Evolutionary conservation across 2,113 vertebrate species (phyloP), one percentile per base, ranked within the genome.

Genomic region (Macquaria ambigua): DNA sequence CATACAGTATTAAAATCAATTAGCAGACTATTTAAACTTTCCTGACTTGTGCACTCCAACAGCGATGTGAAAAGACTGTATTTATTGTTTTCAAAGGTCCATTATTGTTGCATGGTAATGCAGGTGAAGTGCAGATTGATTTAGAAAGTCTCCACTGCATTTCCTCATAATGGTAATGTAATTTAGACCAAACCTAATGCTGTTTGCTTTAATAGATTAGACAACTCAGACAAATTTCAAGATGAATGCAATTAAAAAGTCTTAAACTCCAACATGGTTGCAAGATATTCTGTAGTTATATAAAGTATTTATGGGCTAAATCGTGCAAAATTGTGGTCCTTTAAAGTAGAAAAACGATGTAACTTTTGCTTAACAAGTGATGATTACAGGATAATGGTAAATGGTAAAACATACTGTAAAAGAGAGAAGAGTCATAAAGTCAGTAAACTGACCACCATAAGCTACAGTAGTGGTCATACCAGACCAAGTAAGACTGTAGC

Each of bases 61-160:
- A 63, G 61, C 16, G 5, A n/a, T 15, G 15, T 11, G n/a, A 58
- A 41, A 79, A 69, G 31, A 50, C 2, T 14, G 21, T 55, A 16
- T 10, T 50, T 73, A 46, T 82, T 81, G 71, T 86, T 69, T 73
- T 74, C 25, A 72, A 50, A 56, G 52, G n/a, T 61, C 64, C 75
- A 84, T 90, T 79, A 88, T n/a, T 0, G 16, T 28, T 61, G 50
- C 21, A 50, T 43, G 7, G 31, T 83, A 77, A 80, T 83, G 83
- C 1, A 5, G 10, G 43, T 79, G 58, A 77, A 83, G 75, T 85
- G 70, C 48, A 23, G 48, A 77, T 68, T 67, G 50, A 80, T 77
- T 77, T 58, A 34, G 34, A 43, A 41, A 56, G 61, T 53, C 25
- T 75, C 23, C 2, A 3, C 25, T 71, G 37, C 64, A 58, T 50